Evolutionary conservation across 2,113 vertebrate genomes (phyloP).

Genomic region (Carassius carassius): DNA sequence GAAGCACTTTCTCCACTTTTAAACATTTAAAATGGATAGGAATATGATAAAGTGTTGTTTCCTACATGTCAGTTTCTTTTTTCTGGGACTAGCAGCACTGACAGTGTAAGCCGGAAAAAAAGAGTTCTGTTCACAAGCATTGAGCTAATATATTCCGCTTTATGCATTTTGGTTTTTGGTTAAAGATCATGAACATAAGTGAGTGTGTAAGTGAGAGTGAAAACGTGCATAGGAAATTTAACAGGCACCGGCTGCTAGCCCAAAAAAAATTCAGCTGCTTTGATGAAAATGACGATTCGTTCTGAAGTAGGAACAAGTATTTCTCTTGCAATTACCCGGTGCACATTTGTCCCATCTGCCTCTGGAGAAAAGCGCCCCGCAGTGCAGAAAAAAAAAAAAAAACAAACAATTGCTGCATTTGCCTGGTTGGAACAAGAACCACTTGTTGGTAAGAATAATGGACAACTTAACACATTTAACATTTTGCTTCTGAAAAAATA

Average conservation of each 20-base stretch:
- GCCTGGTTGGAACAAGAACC: background rate
- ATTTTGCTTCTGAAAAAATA: background rate
- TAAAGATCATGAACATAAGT: background rate
- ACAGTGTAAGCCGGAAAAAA: background rate
- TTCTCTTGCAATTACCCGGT: background rate
- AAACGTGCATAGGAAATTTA: constrained; percentile 1
- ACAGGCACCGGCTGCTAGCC: background rate
- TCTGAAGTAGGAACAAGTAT: constrained; percentile 10
- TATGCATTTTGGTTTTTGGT: constrained; percentile 1
- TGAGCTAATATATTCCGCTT: constrained; percentile 19
- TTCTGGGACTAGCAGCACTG: background rate
- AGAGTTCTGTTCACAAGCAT: constrained; percentile 6
- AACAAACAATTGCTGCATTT: background rate
- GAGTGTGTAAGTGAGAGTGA: background rate
- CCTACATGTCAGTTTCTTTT: background rate
- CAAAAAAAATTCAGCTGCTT: background rate
- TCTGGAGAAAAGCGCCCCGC: background rate
- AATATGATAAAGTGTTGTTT: constrained; percentile 34
- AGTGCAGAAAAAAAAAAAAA: background rate
- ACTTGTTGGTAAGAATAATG: constrained; percentile 1
- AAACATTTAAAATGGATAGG: constrained; percentile 4
- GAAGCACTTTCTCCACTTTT: constrained; percentile 8
- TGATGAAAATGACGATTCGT: background rate
- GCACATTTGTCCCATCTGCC: constrained; percentile 1
- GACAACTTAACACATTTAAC: background rate